Base-by-base conservation (phyloP, 1,140 invertebrate genomes). In the Drosophila kikkawai region DNA sequence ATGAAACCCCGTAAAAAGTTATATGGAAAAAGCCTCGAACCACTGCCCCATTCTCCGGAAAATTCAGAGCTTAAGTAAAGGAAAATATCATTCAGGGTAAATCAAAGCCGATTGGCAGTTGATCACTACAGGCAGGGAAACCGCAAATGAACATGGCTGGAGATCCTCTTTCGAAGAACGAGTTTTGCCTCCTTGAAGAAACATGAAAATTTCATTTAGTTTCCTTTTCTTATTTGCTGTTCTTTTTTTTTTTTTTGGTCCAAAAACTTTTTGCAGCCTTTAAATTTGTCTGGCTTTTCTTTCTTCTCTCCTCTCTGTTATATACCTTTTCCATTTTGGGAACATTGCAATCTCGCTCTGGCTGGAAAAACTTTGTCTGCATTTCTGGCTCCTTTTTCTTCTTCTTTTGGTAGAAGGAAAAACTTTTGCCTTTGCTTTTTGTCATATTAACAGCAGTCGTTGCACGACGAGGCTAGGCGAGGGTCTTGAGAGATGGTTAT, bases 401-500 rank as follows among this genome's bases (percentile, higher is more conserved):
- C 15, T 34, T 36, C 19, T 12, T 37, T 22, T 76, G 76, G 60
- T 57, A 67, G 75, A 56, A 69, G 57, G 64, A 78, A 76, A 83
- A 86, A 87, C 77, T 87, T 87, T 87, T 80, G 57, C 73, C 64
- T 78, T 85, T 82, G 84, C 77, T 87, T 88, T 88, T 88, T 88
- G 84, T 88, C 84, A 84, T 88, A 88, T 88, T 88, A 88, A 88
- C 84, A 88, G 84, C 84, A 80, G 84, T 79, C 76, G 63, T 34
- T 26, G 58, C 29, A 70, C 42, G 15, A 22, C 15, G 15, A 17
- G 34, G 37, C 26, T 5, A 8, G n/a, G 22, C 1, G 51, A 19
- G n/a, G 44, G 37, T 26, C 19, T 13, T 15, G 39, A 29, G 56
- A 55, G 37, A 48, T 45, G 61, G 56, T 50, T 59, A 75, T 63